Conservation (phyloP, 1,140 invertebrate genomes). For the Bombus picipes region DNA sequence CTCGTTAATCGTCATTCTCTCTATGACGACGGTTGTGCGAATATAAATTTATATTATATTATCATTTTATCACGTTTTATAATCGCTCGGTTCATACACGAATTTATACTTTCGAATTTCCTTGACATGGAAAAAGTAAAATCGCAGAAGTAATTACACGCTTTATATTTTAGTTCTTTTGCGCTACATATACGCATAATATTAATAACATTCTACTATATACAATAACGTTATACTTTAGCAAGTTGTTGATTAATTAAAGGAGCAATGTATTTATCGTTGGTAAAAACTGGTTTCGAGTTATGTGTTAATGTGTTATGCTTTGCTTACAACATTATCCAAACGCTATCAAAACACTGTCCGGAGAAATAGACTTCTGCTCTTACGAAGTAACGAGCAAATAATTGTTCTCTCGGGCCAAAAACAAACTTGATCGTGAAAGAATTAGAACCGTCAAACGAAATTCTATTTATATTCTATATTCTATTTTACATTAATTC, state of each 20-base stretch:
- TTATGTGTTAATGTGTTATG: background rate
- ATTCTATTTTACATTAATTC: too few relatives aligned
- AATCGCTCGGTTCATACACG: background rate
- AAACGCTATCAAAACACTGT: too few relatives aligned
- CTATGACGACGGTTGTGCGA: background rate
- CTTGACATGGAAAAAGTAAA: background rate
- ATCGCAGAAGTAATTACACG: background rate
- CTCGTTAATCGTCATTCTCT: background rate
- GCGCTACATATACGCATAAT: background rate
- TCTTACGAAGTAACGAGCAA: too few relatives aligned
- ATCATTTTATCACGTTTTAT: background rate
- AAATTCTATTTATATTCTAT: background rate
- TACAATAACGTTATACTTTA: background rate
- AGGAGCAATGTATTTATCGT: background rate
- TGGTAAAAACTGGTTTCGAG: background rate
- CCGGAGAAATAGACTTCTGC: too few relatives aligned
- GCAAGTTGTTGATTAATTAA: background rate
- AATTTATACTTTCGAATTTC: background rate
- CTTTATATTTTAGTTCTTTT: background rate
- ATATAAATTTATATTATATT: constrained; percentile 3
- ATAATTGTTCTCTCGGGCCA: background rate
- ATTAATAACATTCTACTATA: too few relatives aligned
- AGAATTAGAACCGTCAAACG: background rate
- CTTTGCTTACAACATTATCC: too few relatives aligned
- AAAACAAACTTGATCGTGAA: background rate